phyloP scores from a whole-genome alignment of 2,797 vertebrate genomes.

The Luscinia megarhynchos region DNA sequence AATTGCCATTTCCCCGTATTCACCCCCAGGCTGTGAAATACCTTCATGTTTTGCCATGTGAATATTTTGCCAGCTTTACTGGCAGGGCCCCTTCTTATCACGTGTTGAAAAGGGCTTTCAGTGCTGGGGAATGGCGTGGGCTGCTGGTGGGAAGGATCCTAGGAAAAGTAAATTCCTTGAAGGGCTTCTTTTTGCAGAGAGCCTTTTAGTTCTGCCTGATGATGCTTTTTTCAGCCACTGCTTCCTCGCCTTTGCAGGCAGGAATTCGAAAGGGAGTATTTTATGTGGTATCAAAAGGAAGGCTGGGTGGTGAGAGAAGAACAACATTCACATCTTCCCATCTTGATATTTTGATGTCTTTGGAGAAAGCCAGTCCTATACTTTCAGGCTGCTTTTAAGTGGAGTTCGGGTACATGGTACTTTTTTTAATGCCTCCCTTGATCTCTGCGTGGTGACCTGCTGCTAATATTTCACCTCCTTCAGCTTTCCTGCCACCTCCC shows the following conservation, averaged over 20 bases:
- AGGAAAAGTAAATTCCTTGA: conserved; percentile 24
- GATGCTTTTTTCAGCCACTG: neutral
- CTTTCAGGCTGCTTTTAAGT: neutral
- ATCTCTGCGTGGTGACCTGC: neutral
- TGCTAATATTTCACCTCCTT: neutral
- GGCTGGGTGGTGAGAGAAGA: neutral
- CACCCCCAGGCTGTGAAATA: neutral
- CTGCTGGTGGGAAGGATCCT: neutral
- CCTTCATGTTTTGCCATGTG: neutral
- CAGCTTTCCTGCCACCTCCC: neutral
- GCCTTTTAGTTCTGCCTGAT: conserved; percentile 18
- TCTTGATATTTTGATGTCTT: neutral
- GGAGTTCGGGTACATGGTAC: accelerated
- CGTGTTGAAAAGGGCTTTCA: conserved; percentile 37
- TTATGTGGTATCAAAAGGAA: neutral
- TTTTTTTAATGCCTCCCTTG: neutral
- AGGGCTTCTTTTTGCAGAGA: neutral
- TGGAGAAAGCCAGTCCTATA: neutral
- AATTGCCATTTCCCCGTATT: neutral
- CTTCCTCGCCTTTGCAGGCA: neutral
- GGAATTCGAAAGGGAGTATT: neutral
- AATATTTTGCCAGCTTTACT: conserved; percentile 22
- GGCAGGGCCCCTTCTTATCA: conserved; percentile 14
- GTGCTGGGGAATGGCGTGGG: neutral
- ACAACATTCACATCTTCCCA: neutral